Percentiles rank a stretch among this genome's conserved stretches.
phyloP scores from a whole-genome alignment of 2,113 vertebrate genomes.

The Leucopternis melanops region DNA sequence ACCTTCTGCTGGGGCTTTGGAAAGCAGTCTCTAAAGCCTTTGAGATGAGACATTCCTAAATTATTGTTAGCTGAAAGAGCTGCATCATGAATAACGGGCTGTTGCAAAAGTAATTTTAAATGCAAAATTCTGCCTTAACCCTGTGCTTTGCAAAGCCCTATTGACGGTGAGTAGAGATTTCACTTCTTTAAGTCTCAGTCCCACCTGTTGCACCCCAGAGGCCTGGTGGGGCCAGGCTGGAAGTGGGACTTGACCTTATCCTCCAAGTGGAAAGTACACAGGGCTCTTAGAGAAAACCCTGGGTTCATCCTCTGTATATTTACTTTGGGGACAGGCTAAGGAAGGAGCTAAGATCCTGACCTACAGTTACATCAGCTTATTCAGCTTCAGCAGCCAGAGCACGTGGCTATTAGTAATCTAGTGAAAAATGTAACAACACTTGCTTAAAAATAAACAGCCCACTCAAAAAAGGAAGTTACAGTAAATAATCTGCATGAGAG shows the following conservation, averaged over 20 bases:
- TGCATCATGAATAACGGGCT: not conserved
- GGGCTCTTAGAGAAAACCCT: not conserved
- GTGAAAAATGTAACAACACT: constrained; percentile 63
- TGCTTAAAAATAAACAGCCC: constrained; percentile 66
- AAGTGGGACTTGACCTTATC: not conserved
- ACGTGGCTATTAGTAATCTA: constrained; percentile 67
- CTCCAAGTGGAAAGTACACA: not conserved
- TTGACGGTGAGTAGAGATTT: not conserved
- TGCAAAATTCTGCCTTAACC: not conserved
- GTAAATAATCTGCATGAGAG: constrained; percentile 51
- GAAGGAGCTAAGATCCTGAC: constrained; percentile 44
- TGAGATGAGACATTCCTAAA: not conserved
- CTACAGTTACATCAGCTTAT: constrained; percentile 59
- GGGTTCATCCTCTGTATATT: not conserved
- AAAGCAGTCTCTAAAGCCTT: not conserved
- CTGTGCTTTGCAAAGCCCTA: not conserved
- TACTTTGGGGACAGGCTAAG: constrained; percentile 4
- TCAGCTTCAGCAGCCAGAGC: constrained; percentile 62
- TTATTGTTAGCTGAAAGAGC: not conserved
- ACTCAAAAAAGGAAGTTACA: constrained; percentile 62
- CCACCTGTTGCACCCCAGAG: not conserved
- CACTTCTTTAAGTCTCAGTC: not conserved
- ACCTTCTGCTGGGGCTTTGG: not conserved
- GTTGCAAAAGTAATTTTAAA: not conserved
- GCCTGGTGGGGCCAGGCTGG: not conserved